A percentile compares a stretch with the other conserved stretches of the same genome.
These are phyloP conservation scores for Agonopterix subpropinquella DNA, from an alignment of 2,888 invertebrate genomes.

Conservation along the genomic window DNA sequence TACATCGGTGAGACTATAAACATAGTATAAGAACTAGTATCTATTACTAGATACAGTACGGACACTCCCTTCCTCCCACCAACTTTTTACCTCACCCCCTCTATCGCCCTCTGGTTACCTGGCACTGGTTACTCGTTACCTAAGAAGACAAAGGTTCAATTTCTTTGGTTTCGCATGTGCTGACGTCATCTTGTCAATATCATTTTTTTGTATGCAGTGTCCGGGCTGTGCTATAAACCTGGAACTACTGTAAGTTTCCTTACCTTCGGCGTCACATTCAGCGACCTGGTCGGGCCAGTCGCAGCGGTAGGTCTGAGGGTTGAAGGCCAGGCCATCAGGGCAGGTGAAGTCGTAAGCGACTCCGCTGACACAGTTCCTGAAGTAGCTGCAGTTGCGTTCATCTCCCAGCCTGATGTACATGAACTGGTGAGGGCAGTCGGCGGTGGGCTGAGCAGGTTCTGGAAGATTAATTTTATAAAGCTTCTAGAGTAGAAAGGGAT, in stretches of 20 bases:
- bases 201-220: too few species aligned
- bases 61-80: too few species aligned
- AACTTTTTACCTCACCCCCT: too few species aligned
- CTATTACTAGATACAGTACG: too few species aligned
- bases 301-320: constrained; percentile 82
- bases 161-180: too few species aligned
- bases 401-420: constrained; percentile 85
- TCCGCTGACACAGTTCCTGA: constrained; percentile 89
- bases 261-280: constrained; percentile 88
- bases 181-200: too few species aligned
- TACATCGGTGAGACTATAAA: too few species aligned
- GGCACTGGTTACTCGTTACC: too few species aligned
- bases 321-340: constrained; percentile 89
- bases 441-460: constrained; percentile 84
- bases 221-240: too few species aligned
- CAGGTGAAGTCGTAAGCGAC: constrained; percentile 83
- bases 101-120: too few species aligned
- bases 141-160: too few species aligned
- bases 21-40: too few species aligned
- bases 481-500: background rate
- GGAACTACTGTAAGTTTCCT: background rate
- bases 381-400: constrained; percentile 81
- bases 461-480: constrained; percentile 10
- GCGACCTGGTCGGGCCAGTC: constrained; percentile 92
- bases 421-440: constrained; percentile 88